Base-by-base conservation (phyloP, 1,140 invertebrate species). In the Musca domestica region DNA sequence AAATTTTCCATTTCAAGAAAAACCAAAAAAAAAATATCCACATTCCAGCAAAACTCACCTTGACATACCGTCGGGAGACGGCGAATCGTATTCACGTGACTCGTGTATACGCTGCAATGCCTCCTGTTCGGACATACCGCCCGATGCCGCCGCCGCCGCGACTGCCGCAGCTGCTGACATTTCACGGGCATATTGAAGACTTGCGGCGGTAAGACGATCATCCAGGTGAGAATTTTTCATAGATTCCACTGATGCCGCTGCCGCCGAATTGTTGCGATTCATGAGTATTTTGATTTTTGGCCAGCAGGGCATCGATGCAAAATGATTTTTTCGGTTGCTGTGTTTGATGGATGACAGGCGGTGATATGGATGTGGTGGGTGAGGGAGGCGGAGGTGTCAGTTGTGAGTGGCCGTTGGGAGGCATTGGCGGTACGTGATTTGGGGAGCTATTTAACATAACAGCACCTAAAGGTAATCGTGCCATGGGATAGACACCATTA, bases 251-350 rank as follows among this genome's bases (percentile, higher is more conserved):
- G 19, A 10, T 54, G 56, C 15, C n/a, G 17, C 10, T 66, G 52
- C 58, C 12, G 54, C 25, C 20, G 52, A n/a, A 56, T 14, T 23
- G 30, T 17, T 61, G 23, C 7, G 30, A 56, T 0, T 73, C 73
- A n/a, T 64, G 68, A 23, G 69, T 71, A 48, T 74, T 71, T 41
- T 72, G 80, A 49, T 71, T 81, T 69, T 81, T 80, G 25, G 80
- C 87, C 14, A 90, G 73, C n/a, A 90, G 75, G 0, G 88, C 88
- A 61, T 90, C 88, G 64, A 90, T 90, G 73, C 88, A 89, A 73
- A 90, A 90, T 0, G 88, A 89, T 10, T 85, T 86, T 64, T 86
- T 87, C 9, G 79, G 79, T 54, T 79, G 77, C 49, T 74, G 76
- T 46, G 74, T 74, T 46, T 19, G 75, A 67, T 15, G 69, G 58